Evolutionary conservation across 2,888 invertebrate genomes (phyloP).

Genomic region (Muscina levida): DNA sequence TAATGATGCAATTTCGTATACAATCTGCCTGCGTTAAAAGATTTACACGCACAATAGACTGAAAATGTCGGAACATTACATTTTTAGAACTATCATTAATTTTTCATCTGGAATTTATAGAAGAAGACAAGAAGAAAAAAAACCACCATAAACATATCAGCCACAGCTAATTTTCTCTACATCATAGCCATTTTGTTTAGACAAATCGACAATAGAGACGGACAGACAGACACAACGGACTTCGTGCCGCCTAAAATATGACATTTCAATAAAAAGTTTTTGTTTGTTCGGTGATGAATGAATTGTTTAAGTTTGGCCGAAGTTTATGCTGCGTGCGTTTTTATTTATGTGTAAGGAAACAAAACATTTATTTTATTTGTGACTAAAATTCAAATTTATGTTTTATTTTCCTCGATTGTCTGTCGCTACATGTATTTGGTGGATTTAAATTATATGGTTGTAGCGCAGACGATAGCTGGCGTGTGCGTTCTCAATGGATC

Average conservation of each 20-base stretch:
- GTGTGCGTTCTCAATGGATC: slow-evolving; percentile 15
- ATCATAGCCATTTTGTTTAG: not conserved
- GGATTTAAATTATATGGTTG: too few species aligned
- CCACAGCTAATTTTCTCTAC: slow-evolving; percentile 1
- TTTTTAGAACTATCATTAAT: slow-evolving; percentile 18
- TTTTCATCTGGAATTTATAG: slow-evolving; percentile 19
- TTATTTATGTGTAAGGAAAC: slow-evolving; percentile 5
- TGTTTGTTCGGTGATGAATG: not conserved
- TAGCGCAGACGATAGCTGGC: too few species aligned
- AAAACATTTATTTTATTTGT: slow-evolving; percentile 20
- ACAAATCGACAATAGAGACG: not conserved
- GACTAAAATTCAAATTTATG: slow-evolving; percentile 22
- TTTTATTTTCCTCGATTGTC: slow-evolving; percentile 10
- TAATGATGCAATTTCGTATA: too few species aligned
- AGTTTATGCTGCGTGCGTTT: too few species aligned
- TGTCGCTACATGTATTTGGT: slow-evolving; percentile 1
- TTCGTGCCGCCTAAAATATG: not conserved
- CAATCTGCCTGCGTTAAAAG: slow-evolving; percentile 4
- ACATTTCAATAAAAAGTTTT: not conserved
- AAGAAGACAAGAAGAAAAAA: too few species aligned
- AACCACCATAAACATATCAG: slow-evolving; percentile 4
- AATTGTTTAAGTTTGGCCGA: not conserved
- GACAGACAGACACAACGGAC: not conserved
- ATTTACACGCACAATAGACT: not conserved
- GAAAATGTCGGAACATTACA: not conserved